Conservation (phyloP, 2,888 invertebrate genomes). For the Pseudoips prasinana region DNA sequence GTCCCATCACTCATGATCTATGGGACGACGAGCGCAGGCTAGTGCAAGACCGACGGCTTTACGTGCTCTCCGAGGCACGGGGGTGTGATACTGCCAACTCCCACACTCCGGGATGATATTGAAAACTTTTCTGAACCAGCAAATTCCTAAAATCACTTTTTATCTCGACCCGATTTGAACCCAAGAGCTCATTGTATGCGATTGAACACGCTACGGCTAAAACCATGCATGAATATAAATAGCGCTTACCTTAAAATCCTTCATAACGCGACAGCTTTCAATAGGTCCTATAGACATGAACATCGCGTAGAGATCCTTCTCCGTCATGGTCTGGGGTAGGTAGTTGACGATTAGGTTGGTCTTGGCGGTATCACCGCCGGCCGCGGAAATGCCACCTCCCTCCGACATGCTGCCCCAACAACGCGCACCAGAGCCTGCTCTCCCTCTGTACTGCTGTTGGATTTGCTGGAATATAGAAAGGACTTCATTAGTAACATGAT, state of each 20-base stretch:
- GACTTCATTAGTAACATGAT: constrained; percentile 1
- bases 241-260: constrained; percentile 91
- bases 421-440: constrained; percentile 52
- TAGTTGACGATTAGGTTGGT: constrained; percentile 98
- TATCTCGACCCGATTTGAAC: too few relatives aligned
- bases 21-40: too few relatives aligned
- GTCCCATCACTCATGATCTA: too few relatives aligned
- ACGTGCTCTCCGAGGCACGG: too few relatives aligned
- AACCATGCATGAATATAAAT: too few relatives aligned
- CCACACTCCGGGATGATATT: too few relatives aligned
- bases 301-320: constrained; percentile 93
- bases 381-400: constrained; percentile 67
- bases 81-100: too few relatives aligned
- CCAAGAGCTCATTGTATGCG: too few relatives aligned
- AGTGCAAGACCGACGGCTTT: too few relatives aligned
- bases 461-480: constrained; percentile 65
- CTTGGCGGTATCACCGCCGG: constrained; percentile 70
- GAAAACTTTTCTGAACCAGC: too few relatives aligned
- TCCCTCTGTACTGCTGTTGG: constrained; percentile 69
- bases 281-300: constrained; percentile 94
- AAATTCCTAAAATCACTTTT: too few relatives aligned
- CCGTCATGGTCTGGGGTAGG: constrained; percentile 95
- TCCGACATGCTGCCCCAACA: constrained; percentile 78
- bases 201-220: too few relatives aligned
- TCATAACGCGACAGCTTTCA: constrained; percentile 95